phyloP scores from a whole-genome alignment of 2,888 invertebrate genomes.

The Pterobdella sp. region DNA sequence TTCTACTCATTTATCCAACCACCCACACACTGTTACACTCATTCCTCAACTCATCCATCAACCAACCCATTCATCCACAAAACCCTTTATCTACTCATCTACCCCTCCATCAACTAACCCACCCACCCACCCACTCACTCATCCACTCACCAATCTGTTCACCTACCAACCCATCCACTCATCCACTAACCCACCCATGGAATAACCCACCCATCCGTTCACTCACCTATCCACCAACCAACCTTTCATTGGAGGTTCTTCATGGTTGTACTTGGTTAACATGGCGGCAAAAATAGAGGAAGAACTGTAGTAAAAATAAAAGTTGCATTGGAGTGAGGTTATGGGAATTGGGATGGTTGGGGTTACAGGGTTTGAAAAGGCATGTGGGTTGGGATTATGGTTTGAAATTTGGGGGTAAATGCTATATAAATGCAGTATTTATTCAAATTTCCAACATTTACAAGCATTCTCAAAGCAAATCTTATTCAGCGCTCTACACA shows the following conservation, averaged over 20 bases:
- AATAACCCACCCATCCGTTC: background rate
- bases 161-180: background rate
- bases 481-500: no score
- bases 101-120: conserved; percentile 2
- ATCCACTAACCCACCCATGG: background rate
- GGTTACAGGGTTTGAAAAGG: no score
- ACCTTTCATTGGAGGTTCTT: background rate
- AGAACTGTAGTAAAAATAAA: background rate
- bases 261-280: background rate
- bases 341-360: no score
- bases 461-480: no score
- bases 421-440: no score
- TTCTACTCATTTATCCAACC: conserved; percentile 1
- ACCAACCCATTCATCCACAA: conserved; percentile 3
- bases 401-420: no score
- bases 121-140: conserved; percentile 1
- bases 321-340: no score
- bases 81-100: background rate
- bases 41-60: conserved; percentile 3
- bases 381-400: no score
- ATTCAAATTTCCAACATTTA: no score
- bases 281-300: background rate
- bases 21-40: background rate
- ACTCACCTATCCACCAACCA: background rate
- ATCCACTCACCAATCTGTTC: background rate